Evolutionary conservation across 2,888 invertebrate genomes (phyloP).

Genomic region (Furcula furcula): DNA sequence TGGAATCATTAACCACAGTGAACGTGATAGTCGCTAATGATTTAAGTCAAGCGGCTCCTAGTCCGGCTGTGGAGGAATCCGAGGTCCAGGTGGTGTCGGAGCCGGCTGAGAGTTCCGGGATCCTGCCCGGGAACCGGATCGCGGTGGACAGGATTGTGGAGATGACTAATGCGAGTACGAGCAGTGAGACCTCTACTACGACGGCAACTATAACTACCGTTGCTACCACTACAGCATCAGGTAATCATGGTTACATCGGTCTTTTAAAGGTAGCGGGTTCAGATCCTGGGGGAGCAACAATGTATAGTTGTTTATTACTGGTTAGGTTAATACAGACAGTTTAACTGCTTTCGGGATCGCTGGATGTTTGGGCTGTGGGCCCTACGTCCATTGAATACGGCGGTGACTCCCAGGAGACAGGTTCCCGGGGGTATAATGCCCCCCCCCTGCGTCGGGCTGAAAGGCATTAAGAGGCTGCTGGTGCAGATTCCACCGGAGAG

Average conservation of each 20-base stretch:
- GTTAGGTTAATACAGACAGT: too few relatives aligned
- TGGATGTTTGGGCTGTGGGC: too few relatives aligned
- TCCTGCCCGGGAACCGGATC: slow-evolving; percentile 56
- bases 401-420: too few relatives aligned
- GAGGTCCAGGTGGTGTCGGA: slow-evolving; percentile 39
- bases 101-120: slow-evolving; percentile 46
- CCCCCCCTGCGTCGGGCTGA: too few relatives aligned
- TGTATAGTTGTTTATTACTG: too few relatives aligned
- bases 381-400: too few relatives aligned
- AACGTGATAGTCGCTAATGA: slow-evolving; percentile 76
- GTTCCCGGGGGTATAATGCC: too few relatives aligned
- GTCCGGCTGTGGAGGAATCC: slow-evolving; percentile 53
- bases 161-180: slow-evolving; percentile 50
- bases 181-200: slow-evolving; percentile 40
- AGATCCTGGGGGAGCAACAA: too few relatives aligned
- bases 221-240: slow-evolving; percentile 71
- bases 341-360: too few relatives aligned
- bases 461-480: too few relatives aligned
- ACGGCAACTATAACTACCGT: slow-evolving; percentile 51
- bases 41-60: slow-evolving; percentile 46
- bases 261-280: too few relatives aligned
- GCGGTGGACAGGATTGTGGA: slow-evolving; percentile 71
- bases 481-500: too few relatives aligned
- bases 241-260: slow-evolving; percentile 32
- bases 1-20: slow-evolving; percentile 73